Percentiles rank a stretch among this genome's conserved stretches.
Conservation (phyloP, 2,888 invertebrate genomes). For the Dicyrtomina minuta region DNA sequence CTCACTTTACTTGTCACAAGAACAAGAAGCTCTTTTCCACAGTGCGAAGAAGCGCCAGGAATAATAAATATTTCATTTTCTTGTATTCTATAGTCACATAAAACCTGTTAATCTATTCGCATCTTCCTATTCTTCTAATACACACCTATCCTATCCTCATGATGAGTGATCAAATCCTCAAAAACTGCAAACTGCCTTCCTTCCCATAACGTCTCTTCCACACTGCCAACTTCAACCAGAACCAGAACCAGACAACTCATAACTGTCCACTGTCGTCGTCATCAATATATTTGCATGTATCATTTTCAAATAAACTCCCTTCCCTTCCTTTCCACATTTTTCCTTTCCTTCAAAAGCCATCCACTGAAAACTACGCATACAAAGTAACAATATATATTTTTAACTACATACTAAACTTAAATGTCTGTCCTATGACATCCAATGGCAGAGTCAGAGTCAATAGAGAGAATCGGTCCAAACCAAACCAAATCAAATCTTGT, state of each 20-base stretch:
- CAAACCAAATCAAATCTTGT: too few relatives aligned
- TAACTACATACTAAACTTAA: too few relatives aligned
- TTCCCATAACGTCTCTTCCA: neutral
- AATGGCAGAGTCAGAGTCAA: too few relatives aligned
- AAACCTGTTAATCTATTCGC: conserved; percentile 16
- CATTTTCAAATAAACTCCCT: conserved; percentile 11
- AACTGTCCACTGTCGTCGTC: conserved; percentile 10
- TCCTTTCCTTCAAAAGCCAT: neutral
- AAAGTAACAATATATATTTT: too few relatives aligned
- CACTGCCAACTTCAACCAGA: conserved; percentile 5
- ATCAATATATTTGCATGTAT: neutral
- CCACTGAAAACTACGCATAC: too few relatives aligned
- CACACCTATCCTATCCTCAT: neutral
- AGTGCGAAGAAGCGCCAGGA: neutral
- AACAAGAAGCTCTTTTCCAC: too few relatives aligned
- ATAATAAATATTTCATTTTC: conserved; percentile 25
- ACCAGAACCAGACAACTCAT: neutral
- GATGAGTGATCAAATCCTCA: too few relatives aligned
- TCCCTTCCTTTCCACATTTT: neutral
- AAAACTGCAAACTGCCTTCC: neutral
- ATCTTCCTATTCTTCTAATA: conserved; percentile 3
- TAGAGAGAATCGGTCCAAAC: too few relatives aligned
- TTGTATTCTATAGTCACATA: conserved; percentile 12
- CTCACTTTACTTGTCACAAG: too few relatives aligned
- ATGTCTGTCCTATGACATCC: too few relatives aligned